These are phyloP conservation scores for Agrotis segetum DNA, from an alignment of 2,888 invertebrate species.

Conservation along the genomic window DNA sequence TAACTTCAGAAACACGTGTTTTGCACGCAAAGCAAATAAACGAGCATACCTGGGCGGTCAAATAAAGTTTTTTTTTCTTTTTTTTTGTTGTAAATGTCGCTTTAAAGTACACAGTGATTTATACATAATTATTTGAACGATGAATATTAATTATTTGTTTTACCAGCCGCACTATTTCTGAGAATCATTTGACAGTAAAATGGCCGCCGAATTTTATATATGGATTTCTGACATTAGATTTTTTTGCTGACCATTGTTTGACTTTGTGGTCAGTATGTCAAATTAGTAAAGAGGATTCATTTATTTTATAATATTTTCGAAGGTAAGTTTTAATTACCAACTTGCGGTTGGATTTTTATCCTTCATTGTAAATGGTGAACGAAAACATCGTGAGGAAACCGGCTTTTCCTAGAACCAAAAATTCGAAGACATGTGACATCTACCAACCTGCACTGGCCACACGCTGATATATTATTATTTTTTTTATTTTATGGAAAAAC, in stretches of 20 bases:
- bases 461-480: no score
- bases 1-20: constrained; percentile 40
- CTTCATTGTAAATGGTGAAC: not conserved
- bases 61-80: constrained; percentile 28
- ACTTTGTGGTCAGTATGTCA: not conserved
- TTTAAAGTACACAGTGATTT: constrained; percentile 5
- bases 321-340: not conserved
- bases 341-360: not conserved
- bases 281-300: not conserved
- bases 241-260: constrained; percentile 15
- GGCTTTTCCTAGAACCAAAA: not conserved
- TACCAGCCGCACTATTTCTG: constrained; percentile 11
- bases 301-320: not conserved
- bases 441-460: not conserved
- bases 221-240: not conserved
- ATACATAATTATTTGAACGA: constrained; percentile 32
- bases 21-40: constrained; percentile 29
- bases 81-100: not conserved
- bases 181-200: constrained; percentile 17
- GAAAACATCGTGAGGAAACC: not conserved
- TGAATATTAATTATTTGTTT: constrained; percentile 53
- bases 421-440: not conserved
- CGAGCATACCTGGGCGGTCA: constrained; percentile 19
- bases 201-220: not conserved
- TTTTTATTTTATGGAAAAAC: no score